Base-by-base conservation (phyloP, 1,140 invertebrate genomes). In the Macrobrachium rosenbergii region DNA sequence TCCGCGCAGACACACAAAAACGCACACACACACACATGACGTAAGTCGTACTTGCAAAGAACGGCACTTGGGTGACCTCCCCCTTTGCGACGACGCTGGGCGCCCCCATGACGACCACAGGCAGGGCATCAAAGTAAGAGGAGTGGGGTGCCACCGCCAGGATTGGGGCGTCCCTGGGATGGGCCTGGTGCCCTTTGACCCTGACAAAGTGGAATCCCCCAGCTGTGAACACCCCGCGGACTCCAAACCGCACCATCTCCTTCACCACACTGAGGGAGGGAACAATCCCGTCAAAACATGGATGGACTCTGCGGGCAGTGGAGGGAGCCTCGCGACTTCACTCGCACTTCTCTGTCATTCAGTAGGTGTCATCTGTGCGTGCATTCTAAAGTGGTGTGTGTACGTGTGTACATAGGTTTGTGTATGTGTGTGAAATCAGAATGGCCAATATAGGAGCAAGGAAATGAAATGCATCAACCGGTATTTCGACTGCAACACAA, bases 81-180 rank as follows among this genome's bases (percentile, higher is more conserved):
- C 94, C 95, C 91, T 97, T 98, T 83, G 96, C 96, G 89, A 98
- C 97, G 91, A 98, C 95, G 91, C 96, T 96, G 6, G 97, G 96
- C 37, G 95, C 95, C 45, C 95, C 95, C 85, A 97, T 94, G 89
- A 95, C 94, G 87, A 97, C 94, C 87, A 97, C 95, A 87, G 95
- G 94, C 87, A 98, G 94, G 81, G 96, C 95, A 92, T 98, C 97
- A 92, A 97, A 96, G 94, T 96, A 98, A 83, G 95, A 95, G 28
- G 97, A 98, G 92, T 98, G 97, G 11, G 97, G 97, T 23, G 96
- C 96, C 75, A 97, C 94, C n/a, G 95, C 95, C 83, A 98, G 92
- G 87, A 99, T 95, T 5, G 97, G 96, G 2, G 97, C 97, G 89
- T 97, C 95, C 88, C 94, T 93, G 19, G 93, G 89, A 2, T 93